A percentile compares a stretch with the other conserved stretches of the same genome.
Conservation (phyloP, 2,888 invertebrate species). For the Linnaemya tessellans region DNA sequence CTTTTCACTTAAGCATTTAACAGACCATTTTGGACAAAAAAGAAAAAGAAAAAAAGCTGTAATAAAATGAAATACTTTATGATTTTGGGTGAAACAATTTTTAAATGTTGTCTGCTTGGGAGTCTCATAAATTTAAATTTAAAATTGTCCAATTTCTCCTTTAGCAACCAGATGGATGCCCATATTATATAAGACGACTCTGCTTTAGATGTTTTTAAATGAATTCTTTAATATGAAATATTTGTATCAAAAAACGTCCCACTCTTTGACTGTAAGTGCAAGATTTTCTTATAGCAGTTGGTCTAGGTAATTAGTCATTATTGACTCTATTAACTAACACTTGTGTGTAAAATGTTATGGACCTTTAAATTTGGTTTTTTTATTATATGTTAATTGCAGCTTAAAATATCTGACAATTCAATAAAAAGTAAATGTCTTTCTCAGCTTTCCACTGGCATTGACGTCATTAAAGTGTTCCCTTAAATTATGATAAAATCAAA, state of each 20-base stretch:
- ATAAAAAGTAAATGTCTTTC: neutral
- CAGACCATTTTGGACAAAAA: too few relatives aligned
- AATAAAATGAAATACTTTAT: constrained; percentile 26
- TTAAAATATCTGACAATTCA: neutral
- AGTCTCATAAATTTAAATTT: neutral
- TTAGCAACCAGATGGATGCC: neutral
- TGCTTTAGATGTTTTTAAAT: neutral
- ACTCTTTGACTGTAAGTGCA: neutral
- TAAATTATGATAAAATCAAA: too few relatives aligned
- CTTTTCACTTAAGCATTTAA: neutral
- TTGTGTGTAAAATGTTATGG: neutral
- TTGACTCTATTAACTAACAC: constrained; percentile 13
- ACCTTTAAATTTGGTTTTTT: neutral
- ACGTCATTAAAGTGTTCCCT: too few relatives aligned
- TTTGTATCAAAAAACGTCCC: neutral
- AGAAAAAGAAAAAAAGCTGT: neutral
- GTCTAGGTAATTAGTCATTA: constrained; percentile 1
- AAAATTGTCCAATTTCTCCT: constrained; percentile 6
- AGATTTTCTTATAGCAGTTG: neutral
- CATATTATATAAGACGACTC: too few relatives aligned
- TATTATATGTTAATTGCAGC: neutral
- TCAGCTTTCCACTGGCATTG: too few relatives aligned
- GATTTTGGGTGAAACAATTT: neutral
- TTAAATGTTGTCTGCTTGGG: neutral
- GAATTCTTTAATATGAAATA: constrained; percentile 1